Base-by-base conservation (phyloP, 2,888 invertebrate genomes). In the Ochropleura plecta region DNA sequence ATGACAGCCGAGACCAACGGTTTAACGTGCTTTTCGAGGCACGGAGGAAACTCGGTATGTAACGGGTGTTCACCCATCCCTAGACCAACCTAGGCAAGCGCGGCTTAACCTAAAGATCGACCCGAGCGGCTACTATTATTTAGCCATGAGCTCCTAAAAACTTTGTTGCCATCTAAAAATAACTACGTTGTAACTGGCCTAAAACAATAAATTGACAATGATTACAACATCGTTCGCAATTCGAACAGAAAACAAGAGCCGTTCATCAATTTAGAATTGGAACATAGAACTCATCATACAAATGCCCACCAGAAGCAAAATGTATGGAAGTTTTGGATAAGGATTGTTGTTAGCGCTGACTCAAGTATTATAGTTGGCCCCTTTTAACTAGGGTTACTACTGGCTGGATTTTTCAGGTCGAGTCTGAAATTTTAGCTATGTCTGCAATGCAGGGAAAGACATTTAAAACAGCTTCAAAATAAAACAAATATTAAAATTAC, bases 241-340 rank as follows among this genome's bases (percentile, higher is more conserved):
- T 59, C n/a, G 49, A 74, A 75, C 76, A 55, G 57, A 63, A 76
- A 88, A 88, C 84, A 86, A 86, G 82, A 85, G 75, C 72, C 70
- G 73, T 81, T 87, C 84, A 84, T 88, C 79, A 88, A 86, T 81
- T 86, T 85, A 81, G 80, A 80, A 78, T 83, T 75, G 80, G 49
- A 72, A 76, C 70, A 69, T 68, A 73, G 70, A 79, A 84, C 88
- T 88, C 78, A 77, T 85, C 82, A 77, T 86, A 88, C 83, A 87
- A 89, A 83, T 87, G 79, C 69, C 78, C 74, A 80, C 81, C 85
- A 63, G 64, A 81, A 82, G 79, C 69, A 55, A 77, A 82, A 85
- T 81, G 76, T 82, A 85, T 85, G 75, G 72, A 83, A 86, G 73
- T 87, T 82, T n/a, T 82, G 74, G 63, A 85, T 71, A 57, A 74